These are phyloP conservation scores for Collichthys lucidus DNA, from an alignment of 2,113 vertebrate species.

Conservation along the genomic window DNA sequence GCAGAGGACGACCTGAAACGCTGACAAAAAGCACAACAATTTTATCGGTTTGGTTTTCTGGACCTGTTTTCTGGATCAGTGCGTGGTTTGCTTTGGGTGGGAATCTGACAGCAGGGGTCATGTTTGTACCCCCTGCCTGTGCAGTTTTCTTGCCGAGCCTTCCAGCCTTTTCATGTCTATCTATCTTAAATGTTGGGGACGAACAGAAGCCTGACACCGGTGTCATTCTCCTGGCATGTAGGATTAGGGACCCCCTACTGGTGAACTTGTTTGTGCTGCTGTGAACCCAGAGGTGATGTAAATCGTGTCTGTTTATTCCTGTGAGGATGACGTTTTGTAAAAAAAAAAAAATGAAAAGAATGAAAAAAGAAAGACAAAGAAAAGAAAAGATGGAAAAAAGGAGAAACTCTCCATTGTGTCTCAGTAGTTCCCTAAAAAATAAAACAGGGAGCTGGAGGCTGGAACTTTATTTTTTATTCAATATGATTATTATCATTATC, in stretches of 20 bases:
- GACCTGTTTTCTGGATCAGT: conserved; percentile 24
- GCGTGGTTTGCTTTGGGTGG: conserved; percentile 21
- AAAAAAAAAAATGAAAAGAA: neutral
- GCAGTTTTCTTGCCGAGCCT: conserved; percentile 43
- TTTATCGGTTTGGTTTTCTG: conserved; percentile 41
- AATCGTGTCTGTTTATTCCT: conserved; percentile 78
- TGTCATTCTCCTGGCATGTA: conserved; percentile 69
- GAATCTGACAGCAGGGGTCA: conserved; percentile 44
- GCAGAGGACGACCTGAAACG: conserved; percentile 38
- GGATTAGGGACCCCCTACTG: conserved; percentile 72
- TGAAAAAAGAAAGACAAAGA: neutral
- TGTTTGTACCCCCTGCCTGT: conserved; percentile 37
- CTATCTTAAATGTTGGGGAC: conserved; percentile 61
- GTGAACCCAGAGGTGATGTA: conserved; percentile 80
- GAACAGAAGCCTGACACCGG: conserved; percentile 45
- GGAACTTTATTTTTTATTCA: conserved; percentile 65
- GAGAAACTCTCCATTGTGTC: conserved; percentile 53
- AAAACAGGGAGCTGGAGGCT: conserved; percentile 49
- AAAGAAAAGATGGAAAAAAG: neutral
- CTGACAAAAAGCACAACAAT: conserved; percentile 60
- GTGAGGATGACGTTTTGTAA: conserved; percentile 71
- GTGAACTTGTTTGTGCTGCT: conserved; percentile 79
- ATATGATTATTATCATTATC: conserved; percentile 51
- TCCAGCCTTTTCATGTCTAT: conserved; percentile 58
- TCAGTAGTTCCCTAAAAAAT: conserved; percentile 56